A percentile compares a stretch with the other conserved stretches of the same genome.
Conservation (phyloP, 2,113 vertebrate species). For the Nannospalax galili region DNA sequence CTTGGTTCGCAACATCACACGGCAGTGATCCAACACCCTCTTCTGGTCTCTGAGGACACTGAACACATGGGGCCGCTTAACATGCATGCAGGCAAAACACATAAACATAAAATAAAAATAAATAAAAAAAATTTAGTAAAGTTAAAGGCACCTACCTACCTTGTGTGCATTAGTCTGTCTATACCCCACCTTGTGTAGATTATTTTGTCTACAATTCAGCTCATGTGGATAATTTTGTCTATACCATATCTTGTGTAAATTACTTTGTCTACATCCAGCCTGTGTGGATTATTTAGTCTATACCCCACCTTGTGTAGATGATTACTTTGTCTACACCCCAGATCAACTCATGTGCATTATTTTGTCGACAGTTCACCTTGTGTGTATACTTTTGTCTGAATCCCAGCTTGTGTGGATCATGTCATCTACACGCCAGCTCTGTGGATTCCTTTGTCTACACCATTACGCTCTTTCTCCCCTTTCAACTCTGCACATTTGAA, state of each 20-base stretch:
- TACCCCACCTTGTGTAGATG: too few relatives aligned
- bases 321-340: neutral
- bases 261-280: neutral
- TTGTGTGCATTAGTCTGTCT: neutral
- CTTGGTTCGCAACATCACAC: too few relatives aligned
- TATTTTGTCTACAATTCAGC: too few relatives aligned
- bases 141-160: neutral
- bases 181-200: neutral
- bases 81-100: too few relatives aligned
- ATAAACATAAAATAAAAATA: too few relatives aligned
- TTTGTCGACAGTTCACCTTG: neutral
- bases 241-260: neutral
- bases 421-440: too few relatives aligned
- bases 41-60: too few relatives aligned
- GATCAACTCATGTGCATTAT: neutral
- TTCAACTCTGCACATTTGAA: neutral
- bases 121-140: neutral
- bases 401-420: too few relatives aligned
- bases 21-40: too few relatives aligned
- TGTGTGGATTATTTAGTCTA: neutral
- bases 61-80: too few relatives aligned
- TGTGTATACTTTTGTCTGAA: too few relatives aligned
- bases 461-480: neutral
- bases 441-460: neutral
- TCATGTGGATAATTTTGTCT: neutral